A percentile compares a stretch with the other conserved stretches of the same genome.
Evolutionary conservation across 2,888 invertebrate species (phyloP).

Genomic region (Hirtodrosophila trivittata): DNA sequence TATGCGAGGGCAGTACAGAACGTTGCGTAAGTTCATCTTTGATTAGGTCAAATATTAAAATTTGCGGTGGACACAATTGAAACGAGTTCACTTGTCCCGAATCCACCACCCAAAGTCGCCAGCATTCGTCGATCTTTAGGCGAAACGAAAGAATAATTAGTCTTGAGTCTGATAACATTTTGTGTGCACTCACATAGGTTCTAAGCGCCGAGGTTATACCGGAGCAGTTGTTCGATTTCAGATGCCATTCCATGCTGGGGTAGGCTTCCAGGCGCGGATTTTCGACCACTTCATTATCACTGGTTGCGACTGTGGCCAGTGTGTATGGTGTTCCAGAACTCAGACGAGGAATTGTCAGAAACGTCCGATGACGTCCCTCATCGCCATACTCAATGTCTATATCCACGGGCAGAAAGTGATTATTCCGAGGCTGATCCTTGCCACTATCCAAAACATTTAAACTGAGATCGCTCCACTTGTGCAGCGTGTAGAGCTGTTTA

Average conservation of each 20-base stretch:
- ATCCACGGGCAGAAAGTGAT: conserved; percentile 85
- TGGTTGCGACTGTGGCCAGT: conserved; percentile 86
- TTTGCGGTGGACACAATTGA: conserved; percentile 88
- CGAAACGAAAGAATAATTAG: background rate
- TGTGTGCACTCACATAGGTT: conserved; percentile 86
- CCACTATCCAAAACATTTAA: conserved; percentile 86
- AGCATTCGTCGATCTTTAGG: conserved; percentile 86
- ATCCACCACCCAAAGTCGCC: conserved; percentile 88
- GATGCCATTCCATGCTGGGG: conserved; percentile 88
- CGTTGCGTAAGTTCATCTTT: conserved; percentile 85
- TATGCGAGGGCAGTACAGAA: conserved; percentile 66
- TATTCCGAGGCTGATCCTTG: conserved; percentile 85
- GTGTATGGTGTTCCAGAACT: conserved; percentile 89
- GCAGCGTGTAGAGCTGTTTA: conserved; percentile 84
- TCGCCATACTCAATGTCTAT: conserved; percentile 81
- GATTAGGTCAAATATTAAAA: conserved; percentile 89
- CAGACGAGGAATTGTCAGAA: conserved; percentile 90
- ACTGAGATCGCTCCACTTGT: conserved; percentile 88
- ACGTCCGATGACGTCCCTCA: conserved; percentile 85
- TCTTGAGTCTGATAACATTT: background rate
- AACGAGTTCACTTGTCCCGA: conserved; percentile 86
- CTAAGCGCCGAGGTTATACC: conserved; percentile 90
- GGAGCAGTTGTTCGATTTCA: conserved; percentile 86
- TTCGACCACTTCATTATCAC: conserved; percentile 58
- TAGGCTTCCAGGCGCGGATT: conserved; percentile 86